phyloP scores from a whole-genome alignment of 1,140 invertebrate genomes.

The Drosophila carrolli region DNA sequence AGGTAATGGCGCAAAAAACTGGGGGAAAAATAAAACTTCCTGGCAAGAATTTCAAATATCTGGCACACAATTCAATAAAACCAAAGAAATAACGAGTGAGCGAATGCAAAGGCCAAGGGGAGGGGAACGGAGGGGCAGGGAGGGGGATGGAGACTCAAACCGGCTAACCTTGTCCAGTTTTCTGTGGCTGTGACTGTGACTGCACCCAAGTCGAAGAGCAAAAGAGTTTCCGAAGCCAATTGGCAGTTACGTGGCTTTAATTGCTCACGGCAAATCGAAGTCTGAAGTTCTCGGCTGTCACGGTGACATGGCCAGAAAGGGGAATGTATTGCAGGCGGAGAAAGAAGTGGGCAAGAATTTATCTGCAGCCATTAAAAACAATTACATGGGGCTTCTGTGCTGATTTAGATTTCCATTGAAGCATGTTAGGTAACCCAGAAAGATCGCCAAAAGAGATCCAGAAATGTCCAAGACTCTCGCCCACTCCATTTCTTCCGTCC shows the following conservation, averaged over 20 bases:
- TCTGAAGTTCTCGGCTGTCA: constrained; percentile 45
- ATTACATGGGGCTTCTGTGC: constrained; percentile 57
- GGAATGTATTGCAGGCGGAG: constrained; percentile 16
- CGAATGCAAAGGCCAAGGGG: constrained; percentile 28
- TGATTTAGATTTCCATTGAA: constrained; percentile 61
- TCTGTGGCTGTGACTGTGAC: constrained; percentile 27
- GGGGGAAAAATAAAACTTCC: constrained; percentile 50
- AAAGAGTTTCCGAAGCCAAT: constrained; percentile 73
- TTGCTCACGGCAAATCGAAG: constrained; percentile 41
- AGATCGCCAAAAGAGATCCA: constrained; percentile 38
- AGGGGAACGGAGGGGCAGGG: constrained; percentile 15
- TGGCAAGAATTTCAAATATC: constrained; percentile 77
- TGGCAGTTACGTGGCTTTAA: constrained; percentile 72
- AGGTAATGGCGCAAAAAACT: constrained; percentile 50
- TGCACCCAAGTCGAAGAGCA: constrained; percentile 70
- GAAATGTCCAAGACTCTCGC: constrained; percentile 35
- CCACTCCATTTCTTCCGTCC: constrained; percentile 4
- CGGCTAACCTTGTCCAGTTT: constrained; percentile 76
- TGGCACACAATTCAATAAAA: constrained; percentile 78
- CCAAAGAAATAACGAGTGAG: constrained; percentile 29
- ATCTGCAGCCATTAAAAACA: constrained; percentile 66
- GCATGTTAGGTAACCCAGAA: constrained; percentile 41
- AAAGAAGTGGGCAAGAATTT: constrained; percentile 15
- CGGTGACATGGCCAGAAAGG: constrained; percentile 54
- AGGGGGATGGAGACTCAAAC: constrained; percentile 49